Conservation (phyloP, 2,888 invertebrate genomes). For the Nephrocerus scutellatus region DNA sequence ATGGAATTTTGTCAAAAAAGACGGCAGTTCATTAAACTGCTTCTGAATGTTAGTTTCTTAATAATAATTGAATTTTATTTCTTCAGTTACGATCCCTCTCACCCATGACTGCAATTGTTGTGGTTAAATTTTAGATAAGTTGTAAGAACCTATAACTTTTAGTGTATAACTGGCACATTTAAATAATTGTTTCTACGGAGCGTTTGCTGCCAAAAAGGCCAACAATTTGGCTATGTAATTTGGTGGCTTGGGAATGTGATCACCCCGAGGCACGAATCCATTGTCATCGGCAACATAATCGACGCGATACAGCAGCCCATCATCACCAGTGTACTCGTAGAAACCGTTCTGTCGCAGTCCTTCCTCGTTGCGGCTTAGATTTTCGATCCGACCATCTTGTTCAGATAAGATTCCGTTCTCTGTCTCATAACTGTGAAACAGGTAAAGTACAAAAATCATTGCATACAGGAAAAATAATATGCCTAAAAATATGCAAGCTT, state of each 20-base stretch:
- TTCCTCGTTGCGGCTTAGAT: constrained; percentile 50
- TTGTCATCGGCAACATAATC: constrained; percentile 54
- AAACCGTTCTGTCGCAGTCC: constrained; percentile 59
- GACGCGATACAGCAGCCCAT: constrained; percentile 51
- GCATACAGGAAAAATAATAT: not conserved
- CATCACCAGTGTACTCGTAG: constrained; percentile 61
- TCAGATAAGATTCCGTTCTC: constrained; percentile 52
- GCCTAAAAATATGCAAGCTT: constrained; percentile 15
- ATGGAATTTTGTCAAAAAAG: too few species aligned
- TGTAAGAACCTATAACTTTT: too few species aligned
- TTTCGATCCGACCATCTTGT: constrained; percentile 54
- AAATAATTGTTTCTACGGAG: constrained; percentile 16
- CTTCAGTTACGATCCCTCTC: too few species aligned
- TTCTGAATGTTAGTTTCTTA: too few species aligned
- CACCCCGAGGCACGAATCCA: constrained; percentile 48
- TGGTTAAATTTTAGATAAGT: too few species aligned
- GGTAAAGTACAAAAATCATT: not conserved
- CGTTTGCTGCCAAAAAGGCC: constrained; percentile 53
- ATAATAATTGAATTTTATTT: too few species aligned
- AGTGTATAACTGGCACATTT: too few species aligned
- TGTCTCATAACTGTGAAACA: constrained; percentile 49
- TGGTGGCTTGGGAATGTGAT: constrained; percentile 49
- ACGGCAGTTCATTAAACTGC: too few species aligned
- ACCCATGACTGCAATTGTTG: too few species aligned
- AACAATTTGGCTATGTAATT: constrained; percentile 59